Evolutionary conservation across 2,113 vertebrate genomes (phyloP).

Genomic region (Takifugu flavidus): DNA sequence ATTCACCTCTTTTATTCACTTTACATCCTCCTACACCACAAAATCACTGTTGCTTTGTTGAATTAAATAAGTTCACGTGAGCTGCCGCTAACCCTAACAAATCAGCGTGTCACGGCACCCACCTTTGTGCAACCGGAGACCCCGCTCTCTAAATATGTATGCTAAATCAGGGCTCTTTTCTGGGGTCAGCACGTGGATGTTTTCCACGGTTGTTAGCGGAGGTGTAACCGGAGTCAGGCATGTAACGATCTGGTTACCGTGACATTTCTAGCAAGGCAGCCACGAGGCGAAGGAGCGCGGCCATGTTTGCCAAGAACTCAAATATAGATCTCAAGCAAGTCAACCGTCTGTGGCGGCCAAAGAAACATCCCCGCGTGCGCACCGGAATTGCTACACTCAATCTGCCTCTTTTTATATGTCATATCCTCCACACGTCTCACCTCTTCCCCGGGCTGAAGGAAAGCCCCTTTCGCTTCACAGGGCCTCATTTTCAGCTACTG

Average conservation of each 20-base stretch:
- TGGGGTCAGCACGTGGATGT: conserved; percentile 58
- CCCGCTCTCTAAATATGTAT: conserved; percentile 50
- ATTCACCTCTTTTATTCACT: no score
- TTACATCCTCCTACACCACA: no score
- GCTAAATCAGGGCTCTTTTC: conserved; percentile 56
- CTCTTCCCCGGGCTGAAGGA: conserved; percentile 10
- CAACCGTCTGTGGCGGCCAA: conserved; percentile 20
- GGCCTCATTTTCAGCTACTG: conserved; percentile 2
- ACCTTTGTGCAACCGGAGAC: conserved; percentile 57
- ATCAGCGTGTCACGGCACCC: neutral
- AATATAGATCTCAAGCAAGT: conserved; percentile 63
- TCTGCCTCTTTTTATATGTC: no score
- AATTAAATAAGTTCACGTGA: no score
- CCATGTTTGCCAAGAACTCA: conserved; percentile 60
- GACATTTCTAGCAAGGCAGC: conserved; percentile 68
- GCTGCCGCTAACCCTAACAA: no score
- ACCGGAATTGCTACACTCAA: neutral
- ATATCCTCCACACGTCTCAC: neutral
- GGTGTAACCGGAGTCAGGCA: conserved; percentile 63
- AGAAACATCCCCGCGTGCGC: conserved; percentile 8
- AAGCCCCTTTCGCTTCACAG: conserved; percentile 3
- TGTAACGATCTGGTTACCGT: conserved; percentile 65
- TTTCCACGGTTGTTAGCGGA: conserved; percentile 63
- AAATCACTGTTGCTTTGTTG: no score
- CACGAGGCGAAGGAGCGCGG: conserved; percentile 44